These are phyloP conservation scores for Ochlodes sylvanus DNA, from an alignment of 2,888 invertebrate species.

Conservation along the genomic window DNA sequence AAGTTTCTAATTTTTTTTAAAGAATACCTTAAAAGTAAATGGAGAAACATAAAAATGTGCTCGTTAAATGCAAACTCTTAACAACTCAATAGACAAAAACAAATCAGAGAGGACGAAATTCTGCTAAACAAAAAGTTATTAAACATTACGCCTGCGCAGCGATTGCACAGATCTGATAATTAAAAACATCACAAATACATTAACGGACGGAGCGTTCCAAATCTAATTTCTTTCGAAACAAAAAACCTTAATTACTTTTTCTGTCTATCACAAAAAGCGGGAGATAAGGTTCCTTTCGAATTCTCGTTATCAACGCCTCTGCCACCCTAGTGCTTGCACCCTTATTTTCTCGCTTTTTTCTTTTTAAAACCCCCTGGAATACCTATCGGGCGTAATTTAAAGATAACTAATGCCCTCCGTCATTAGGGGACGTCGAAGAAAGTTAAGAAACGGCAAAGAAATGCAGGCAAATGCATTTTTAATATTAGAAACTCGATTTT, in stretches of 20 bases:
- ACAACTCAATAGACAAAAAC: neutral
- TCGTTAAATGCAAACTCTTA: neutral
- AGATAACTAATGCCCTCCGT: slow-evolving; percentile 80
- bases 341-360: slow-evolving; percentile 67
- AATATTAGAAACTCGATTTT: slow-evolving; percentile 53
- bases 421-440: slow-evolving; percentile 69
- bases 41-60: slow-evolving; percentile 10
- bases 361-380: slow-evolving; percentile 59
- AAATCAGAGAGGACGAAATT: neutral
- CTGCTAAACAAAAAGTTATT: slow-evolving; percentile 24
- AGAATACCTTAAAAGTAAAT: no score
- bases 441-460: slow-evolving; percentile 55
- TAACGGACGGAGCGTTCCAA: slow-evolving; percentile 64
- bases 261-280: slow-evolving; percentile 70
- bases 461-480: slow-evolving; percentile 77
- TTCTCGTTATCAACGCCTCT: slow-evolving; percentile 74
- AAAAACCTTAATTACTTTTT: slow-evolving; percentile 82
- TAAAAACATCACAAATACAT: slow-evolving; percentile 75
- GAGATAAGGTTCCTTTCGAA: slow-evolving; percentile 75
- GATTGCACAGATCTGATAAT: slow-evolving; percentile 61
- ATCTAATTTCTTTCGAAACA: slow-evolving; percentile 74
- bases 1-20: no score
- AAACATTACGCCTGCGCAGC: slow-evolving; percentile 30
- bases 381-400: slow-evolving; percentile 76
- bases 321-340: slow-evolving; percentile 67